Evolutionary conservation across 2,113 vertebrate species (phyloP).

Genomic region (Daphoenositta chrysoptera): DNA sequence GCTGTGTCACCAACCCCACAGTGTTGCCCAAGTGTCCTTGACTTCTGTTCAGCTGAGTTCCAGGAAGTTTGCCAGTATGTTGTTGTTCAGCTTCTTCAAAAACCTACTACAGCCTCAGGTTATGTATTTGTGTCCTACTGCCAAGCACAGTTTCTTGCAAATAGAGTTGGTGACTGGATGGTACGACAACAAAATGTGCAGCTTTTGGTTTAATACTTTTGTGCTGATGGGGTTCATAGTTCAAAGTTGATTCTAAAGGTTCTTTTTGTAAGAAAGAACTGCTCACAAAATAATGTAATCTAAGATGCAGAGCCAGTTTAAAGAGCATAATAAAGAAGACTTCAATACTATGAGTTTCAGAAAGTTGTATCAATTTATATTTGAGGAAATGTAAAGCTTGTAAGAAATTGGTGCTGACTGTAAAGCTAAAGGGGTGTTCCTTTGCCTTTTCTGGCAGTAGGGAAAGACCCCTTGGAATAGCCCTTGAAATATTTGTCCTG

Average conservation of each 20-base stretch:
- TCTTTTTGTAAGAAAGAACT: background rate
- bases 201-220: background rate
- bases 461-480: background rate
- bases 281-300: background rate
- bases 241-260: background rate
- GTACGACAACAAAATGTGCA: background rate
- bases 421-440: background rate
- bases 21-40: background rate
- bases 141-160: background rate
- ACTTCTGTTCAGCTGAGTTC: background rate
- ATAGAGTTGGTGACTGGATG: background rate
- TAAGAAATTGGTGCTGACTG: background rate
- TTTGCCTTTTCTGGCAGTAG: background rate
- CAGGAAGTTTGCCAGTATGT: background rate
- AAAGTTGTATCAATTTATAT: background rate
- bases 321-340: background rate
- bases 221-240: fast-evolving
- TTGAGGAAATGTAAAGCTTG: background rate
- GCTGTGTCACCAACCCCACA: background rate
- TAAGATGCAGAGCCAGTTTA: background rate
- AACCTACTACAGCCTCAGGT: background rate
- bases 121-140: background rate
- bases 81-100: background rate
- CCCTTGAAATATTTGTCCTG: background rate
- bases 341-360: background rate